A percentile compares a stretch with the other conserved stretches of the same genome.
These are phyloP conservation scores for Poecilia latipinna DNA, from an alignment of 2,113 vertebrate genomes.

Conservation along the genomic window DNA sequence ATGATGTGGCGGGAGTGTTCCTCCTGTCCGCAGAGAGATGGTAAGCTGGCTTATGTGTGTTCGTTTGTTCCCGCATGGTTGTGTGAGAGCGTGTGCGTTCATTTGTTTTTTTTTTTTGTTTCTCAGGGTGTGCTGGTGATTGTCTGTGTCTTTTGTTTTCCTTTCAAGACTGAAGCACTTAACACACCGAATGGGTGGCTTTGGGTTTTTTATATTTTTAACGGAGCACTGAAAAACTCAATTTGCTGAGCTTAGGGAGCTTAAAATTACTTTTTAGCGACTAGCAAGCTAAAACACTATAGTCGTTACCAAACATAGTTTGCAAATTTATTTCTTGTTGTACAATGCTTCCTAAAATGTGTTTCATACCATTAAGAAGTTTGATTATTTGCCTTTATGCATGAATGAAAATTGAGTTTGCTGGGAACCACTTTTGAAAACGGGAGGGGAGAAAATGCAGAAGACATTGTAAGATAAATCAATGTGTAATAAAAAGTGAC, in stretches of 20 bases:
- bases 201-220: constrained; percentile 15
- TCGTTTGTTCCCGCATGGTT: constrained; percentile 57
- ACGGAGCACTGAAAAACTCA: neutral
- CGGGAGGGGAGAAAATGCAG: no score
- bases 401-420: no score
- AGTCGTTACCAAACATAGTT: neutral
- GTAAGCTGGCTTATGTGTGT: constrained; percentile 70
- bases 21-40: constrained; percentile 75
- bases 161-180: constrained; percentile 20
- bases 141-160: constrained; percentile 27
- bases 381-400: neutral
- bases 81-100: constrained; percentile 21
- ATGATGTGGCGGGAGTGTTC: constrained; percentile 81
- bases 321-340: neutral
- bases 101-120: constrained; percentile 23
- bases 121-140: constrained; percentile 31
- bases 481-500: no score
- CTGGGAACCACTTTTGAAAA: no score
- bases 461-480: no score
- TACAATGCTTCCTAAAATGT: no score
- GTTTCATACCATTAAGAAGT: neutral
- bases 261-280: neutral
- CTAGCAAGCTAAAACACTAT: neutral
- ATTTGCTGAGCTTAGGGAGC: neutral
- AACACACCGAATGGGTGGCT: constrained; percentile 26